Evolutionary conservation across 1,140 invertebrate species (phyloP), one percentile per base, ranked within the genome.

Genomic region (Caenorhabditis brenneri): DNA sequence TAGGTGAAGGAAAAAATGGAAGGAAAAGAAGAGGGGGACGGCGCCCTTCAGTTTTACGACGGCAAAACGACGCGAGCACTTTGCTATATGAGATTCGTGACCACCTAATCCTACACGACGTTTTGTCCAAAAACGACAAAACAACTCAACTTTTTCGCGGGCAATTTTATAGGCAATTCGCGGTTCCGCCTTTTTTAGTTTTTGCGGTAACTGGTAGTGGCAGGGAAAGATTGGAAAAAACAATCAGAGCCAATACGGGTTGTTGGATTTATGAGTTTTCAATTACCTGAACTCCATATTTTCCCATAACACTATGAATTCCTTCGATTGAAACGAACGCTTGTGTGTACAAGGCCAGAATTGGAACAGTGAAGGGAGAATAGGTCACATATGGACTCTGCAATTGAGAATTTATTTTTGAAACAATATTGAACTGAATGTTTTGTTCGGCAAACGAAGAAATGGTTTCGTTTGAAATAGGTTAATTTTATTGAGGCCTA

Each of bases 211-310:
- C 48, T 19, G 48, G 48, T 51, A n/a, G 49, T n/a, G 49, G 15
- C 31, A 65, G 31, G 31, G 42, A 16, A 16, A 42, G 39, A 42
- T 42, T 12, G n/a, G n/a, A n/a, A 51, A 51, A 51, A 51, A 5
- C 19, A 51, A 51, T 51, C 49, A 51, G 49, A 19, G n/a, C 19
- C 15, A 16, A n/a, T n/a, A 6, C n/a, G 49, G 19, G 19, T n/a
- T n/a, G n/a, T n/a, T n/a, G n/a, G n/a, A n/a, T n/a, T n/a, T n/a
- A n/a, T 6, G 5, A n/a, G 12, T 33, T 36, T 36, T n/a, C 22
- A 65, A 16, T 65, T 22, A 86, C 84, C 81, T 87, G 84, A 33
- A 87, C 82, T 33, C 86, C 85, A 74, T 87, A 87, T 69, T 86
- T 84, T 19, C 85, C 85, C 22, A 87, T 58, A 29, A 86, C 85